These are phyloP conservation scores for Acridotheres tristis DNA, from an alignment of 2,797 vertebrate species.

Conservation along the genomic window DNA sequence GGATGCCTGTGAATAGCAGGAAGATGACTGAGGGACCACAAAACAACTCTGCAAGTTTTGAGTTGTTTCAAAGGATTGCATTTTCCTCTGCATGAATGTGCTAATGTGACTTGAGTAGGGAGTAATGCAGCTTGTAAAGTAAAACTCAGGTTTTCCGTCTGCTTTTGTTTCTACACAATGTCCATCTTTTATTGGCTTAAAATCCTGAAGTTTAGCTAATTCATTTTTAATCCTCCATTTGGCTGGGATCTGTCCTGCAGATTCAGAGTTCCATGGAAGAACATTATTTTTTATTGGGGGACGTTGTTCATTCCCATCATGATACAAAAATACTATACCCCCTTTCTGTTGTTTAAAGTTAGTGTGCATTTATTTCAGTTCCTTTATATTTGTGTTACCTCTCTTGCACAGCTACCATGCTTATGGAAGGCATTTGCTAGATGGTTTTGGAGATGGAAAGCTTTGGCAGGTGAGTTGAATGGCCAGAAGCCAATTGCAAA, in stretches of 20 bases:
- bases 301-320: background rate
- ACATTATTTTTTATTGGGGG: background rate
- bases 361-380: background rate
- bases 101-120: background rate
- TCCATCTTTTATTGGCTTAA: background rate
- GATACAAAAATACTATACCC: background rate
- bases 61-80: background rate
- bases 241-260: background rate
- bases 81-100: background rate
- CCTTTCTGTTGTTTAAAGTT: background rate
- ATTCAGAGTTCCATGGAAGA: background rate
- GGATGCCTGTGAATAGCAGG: background rate
- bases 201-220: background rate
- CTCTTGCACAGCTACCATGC: background rate
- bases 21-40: background rate
- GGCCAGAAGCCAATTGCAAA: background rate
- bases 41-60: background rate
- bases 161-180: background rate
- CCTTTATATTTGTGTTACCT: background rate
- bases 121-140: background rate
- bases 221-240: background rate
- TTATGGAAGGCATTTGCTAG: background rate
- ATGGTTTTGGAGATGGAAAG: background rate
- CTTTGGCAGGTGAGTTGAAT: background rate
- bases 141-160: background rate